Evolutionary conservation across 2,113 vertebrate species (phyloP).

Genomic region (Lepus americanus): DNA sequence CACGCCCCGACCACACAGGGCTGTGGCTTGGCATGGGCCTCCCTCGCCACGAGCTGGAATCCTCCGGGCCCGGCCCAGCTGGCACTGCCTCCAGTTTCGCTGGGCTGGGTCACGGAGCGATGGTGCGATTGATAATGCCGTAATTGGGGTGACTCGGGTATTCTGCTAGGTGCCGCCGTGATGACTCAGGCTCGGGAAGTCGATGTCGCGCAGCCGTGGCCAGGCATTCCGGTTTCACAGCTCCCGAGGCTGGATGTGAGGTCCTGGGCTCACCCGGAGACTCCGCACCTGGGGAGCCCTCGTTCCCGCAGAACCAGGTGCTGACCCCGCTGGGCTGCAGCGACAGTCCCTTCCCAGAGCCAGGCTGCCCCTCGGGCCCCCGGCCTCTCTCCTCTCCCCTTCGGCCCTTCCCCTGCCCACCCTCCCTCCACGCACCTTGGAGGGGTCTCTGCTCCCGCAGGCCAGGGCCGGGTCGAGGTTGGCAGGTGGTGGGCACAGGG

Average conservation of each 20-base stretch:
- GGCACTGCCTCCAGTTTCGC: conserved; percentile 68
- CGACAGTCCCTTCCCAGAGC: not conserved
- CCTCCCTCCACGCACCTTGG: no score
- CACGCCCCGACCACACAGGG: conserved; percentile 63
- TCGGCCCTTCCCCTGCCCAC: no score
- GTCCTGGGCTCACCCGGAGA: conserved; percentile 48
- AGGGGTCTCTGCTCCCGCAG: no score
- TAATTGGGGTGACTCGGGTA: conserved; percentile 70
- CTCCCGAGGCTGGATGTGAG: conserved; percentile 6
- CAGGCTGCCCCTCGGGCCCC: not conserved
- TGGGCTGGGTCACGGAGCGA: conserved; percentile 64
- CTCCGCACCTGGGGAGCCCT: conserved; percentile 45
- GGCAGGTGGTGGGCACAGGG: not conserved
- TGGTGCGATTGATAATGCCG: conserved; percentile 49
- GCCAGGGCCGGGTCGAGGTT: not conserved
- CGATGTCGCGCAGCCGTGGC: no score
- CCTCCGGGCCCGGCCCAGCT: conserved; percentile 57
- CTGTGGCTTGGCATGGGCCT: conserved; percentile 51
- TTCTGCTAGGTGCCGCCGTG: conserved; percentile 46
- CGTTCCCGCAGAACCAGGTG: conserved; percentile 27
- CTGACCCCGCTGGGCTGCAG: conserved; percentile 28
- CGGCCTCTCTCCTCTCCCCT: not conserved
- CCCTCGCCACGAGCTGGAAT: conserved; percentile 38
- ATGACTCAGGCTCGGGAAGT: conserved; percentile 46
- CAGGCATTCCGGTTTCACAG: conserved; percentile 62